These are phyloP conservation scores for Dynastes tityus DNA, from an alignment of 2,888 invertebrate genomes.

Conservation along the genomic window DNA sequence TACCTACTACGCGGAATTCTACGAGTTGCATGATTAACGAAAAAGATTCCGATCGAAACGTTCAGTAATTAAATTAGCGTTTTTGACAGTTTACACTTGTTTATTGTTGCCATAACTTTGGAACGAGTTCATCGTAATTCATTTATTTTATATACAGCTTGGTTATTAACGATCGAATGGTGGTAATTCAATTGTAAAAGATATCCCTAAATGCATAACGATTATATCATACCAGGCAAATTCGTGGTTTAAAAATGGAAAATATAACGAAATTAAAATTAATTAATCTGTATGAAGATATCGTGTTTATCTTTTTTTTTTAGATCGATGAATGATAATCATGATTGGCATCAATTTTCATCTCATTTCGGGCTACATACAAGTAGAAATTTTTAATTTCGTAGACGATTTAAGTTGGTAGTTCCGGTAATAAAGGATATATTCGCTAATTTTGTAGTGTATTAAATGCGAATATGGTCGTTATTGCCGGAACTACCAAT, in stretches of 20 bases:
- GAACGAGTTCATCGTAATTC: background rate
- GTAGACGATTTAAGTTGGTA: no score
- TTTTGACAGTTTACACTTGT: constrained; percentile 19
- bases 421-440: no score
- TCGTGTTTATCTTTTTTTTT: no score
- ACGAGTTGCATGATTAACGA: background rate
- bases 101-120: background rate
- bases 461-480: no score
- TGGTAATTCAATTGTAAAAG: background rate
- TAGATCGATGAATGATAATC: no score
- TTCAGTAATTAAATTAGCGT: background rate
- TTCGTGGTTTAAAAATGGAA: background rate
- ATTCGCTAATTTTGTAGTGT: no score
- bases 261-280: background rate
- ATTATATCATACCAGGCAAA: background rate
- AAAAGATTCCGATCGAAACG: background rate
- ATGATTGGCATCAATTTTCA: no score
- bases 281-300: background rate
- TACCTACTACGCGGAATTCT: background rate
- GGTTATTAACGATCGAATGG: background rate
- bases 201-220: background rate
- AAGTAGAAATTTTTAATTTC: no score
- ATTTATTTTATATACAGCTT: constrained; percentile 4
- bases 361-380: no score
- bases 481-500: no score